Evolutionary conservation across 2,888 invertebrate genomes (phyloP).

Genomic region (Conus canariensis): DNA sequence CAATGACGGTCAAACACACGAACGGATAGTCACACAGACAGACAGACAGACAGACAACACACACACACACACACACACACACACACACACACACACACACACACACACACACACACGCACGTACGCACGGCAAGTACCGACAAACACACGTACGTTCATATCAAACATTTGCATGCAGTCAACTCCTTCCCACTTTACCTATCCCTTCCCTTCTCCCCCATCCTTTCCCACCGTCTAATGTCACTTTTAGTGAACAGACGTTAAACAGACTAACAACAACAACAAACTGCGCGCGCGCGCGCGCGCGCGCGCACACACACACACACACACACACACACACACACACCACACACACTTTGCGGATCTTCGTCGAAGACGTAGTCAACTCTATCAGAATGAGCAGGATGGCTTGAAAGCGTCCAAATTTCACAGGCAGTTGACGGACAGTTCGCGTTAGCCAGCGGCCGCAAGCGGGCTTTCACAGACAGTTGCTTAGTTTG

Average conservation of each 20-base stretch:
- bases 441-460: background rate
- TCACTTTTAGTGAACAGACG: too few relatives aligned
- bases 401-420: background rate
- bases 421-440: background rate
- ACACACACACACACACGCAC: constrained; percentile 5
- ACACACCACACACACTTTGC: background rate
- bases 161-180: too few relatives aligned
- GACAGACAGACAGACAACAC: background rate
- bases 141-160: too few relatives aligned
- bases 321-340: constrained; percentile 14
- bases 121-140: too few relatives aligned
- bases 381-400: background rate
- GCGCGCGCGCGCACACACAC: too few relatives aligned
- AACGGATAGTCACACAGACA: background rate
- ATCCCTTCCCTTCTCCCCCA: too few relatives aligned
- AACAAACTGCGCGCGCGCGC: too few relatives aligned
- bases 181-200: too few relatives aligned
- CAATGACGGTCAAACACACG: too few relatives aligned
- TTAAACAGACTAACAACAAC: too few relatives aligned
- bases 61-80: background rate
- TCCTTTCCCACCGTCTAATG: too few relatives aligned
- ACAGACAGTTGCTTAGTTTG: too few relatives aligned
- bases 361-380: background rate
- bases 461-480: background rate
- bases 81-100: constrained; percentile 14